Evolutionary conservation across 2,797 vertebrate genomes (phyloP).

Genomic region (Muscicapa comitata): DNA sequence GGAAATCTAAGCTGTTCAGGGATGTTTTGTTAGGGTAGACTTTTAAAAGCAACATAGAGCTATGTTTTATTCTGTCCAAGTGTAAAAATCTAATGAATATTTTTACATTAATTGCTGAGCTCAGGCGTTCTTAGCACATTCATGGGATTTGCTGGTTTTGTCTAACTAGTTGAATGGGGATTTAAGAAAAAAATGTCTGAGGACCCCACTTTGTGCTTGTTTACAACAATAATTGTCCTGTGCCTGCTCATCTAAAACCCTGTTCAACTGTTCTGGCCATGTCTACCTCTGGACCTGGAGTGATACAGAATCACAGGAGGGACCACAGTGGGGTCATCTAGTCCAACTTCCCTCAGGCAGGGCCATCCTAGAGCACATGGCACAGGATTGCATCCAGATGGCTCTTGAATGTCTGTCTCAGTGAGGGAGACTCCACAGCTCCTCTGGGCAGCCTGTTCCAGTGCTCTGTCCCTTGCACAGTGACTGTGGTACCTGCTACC

Average conservation of each 20-base stretch:
- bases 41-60: slow-evolving; percentile 2
- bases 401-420: background rate
- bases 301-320: background rate
- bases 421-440: background rate
- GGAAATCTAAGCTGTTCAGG: slow-evolving; percentile 23
- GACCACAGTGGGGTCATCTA: background rate
- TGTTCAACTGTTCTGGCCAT: background rate
- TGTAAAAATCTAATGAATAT: slow-evolving; percentile 2
- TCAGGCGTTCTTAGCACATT: background rate
- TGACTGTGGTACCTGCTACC: background rate
- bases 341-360: background rate
- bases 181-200: background rate
- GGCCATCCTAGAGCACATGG: background rate
- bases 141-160: background rate
- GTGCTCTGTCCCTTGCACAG: accelerated
- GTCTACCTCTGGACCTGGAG: background rate
- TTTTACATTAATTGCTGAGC: slow-evolving; percentile 24
- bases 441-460: background rate
- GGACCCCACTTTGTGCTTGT: background rate
- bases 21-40: slow-evolving; percentile 17
- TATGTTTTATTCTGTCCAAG: background rate
- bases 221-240: background rate
- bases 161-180: background rate
- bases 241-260: background rate
- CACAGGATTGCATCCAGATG: background rate